Conservation (phyloP, 2,113 vertebrate genomes). For the Centropus bengalensis region DNA sequence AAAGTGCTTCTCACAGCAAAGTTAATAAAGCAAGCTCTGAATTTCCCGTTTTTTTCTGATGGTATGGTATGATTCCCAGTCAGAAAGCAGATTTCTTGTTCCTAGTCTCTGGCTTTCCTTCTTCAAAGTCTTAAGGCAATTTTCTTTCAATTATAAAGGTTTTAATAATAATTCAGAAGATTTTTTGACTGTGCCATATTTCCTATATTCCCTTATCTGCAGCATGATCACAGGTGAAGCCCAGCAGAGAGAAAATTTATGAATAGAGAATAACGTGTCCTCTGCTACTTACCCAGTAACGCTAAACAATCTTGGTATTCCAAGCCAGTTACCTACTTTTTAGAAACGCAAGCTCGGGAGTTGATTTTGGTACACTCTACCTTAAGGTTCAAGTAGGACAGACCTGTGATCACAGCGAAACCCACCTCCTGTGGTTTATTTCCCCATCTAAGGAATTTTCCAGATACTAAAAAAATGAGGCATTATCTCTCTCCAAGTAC, state of each 20-base stretch:
- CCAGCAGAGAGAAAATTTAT: not conserved
- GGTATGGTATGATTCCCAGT: not conserved
- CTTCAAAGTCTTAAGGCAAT: not conserved
- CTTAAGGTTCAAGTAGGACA: not conserved
- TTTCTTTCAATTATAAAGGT: not conserved
- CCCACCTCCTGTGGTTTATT: not conserved
- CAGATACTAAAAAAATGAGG: not conserved
- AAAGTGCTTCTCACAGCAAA: slow-evolving; percentile 42
- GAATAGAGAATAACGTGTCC: not conserved
- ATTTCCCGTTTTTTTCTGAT: not conserved
- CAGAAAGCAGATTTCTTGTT: slow-evolving; percentile 1
- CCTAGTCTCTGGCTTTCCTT: not conserved
- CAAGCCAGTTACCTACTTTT: not conserved
- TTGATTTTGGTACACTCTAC: not conserved
- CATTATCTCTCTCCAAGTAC: not conserved
- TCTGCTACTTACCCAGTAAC: not conserved
- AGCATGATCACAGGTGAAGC: not conserved
- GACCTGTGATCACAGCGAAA: not conserved
- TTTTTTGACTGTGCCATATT: not conserved
- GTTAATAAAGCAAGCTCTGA: not conserved
- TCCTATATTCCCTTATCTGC: not conserved
- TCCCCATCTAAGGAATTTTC: not conserved
- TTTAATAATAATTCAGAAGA: not conserved
- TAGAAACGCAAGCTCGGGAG: not conserved
- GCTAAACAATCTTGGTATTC: not conserved